phyloP scores from a whole-genome alignment of 2,113 vertebrate species.

The Hymenochirus boettgeri region DNA sequence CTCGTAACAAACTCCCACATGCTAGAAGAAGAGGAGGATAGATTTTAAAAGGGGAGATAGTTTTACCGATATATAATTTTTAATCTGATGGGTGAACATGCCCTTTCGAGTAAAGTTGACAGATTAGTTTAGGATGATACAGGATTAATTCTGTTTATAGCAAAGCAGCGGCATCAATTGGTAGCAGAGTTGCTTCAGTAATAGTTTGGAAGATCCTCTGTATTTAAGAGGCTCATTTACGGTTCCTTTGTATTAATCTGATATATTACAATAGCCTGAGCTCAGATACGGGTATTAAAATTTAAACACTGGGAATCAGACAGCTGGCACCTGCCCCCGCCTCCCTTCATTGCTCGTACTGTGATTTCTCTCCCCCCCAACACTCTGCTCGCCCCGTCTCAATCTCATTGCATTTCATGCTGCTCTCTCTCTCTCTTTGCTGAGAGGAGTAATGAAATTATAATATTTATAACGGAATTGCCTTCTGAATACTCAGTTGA shows the following conservation, averaged over 20 bases:
- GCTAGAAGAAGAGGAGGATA: too few species aligned
- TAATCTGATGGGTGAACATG: too few species aligned
- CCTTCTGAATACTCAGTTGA: constrained; percentile 28
- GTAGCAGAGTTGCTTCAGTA: too few species aligned
- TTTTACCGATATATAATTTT: too few species aligned
- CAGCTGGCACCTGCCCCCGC: constrained; percentile 39
- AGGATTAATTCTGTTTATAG: too few species aligned
- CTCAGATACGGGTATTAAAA: constrained; percentile 33
- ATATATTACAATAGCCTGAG: constrained; percentile 34
- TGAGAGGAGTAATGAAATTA: constrained; percentile 40
- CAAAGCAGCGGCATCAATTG: too few species aligned
- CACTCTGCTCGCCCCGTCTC: constrained; percentile 30
- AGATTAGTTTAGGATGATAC: too few species aligned
- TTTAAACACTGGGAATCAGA: constrained; percentile 35
- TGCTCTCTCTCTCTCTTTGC: constrained; percentile 22
- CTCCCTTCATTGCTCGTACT: constrained; percentile 11
- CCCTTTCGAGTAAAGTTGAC: too few species aligned
- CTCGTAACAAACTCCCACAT: too few species aligned
- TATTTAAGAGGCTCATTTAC: background rate
- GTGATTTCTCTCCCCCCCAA: constrained; percentile 15
- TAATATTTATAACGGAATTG: constrained; percentile 43
- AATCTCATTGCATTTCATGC: constrained; percentile 40
- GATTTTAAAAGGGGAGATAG: too few species aligned
- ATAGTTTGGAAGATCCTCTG: background rate
- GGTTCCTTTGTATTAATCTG: constrained; percentile 27